Evolutionary conservation across 2,888 invertebrate species (phyloP).

Genomic region (Physocephala rufipes): DNA sequence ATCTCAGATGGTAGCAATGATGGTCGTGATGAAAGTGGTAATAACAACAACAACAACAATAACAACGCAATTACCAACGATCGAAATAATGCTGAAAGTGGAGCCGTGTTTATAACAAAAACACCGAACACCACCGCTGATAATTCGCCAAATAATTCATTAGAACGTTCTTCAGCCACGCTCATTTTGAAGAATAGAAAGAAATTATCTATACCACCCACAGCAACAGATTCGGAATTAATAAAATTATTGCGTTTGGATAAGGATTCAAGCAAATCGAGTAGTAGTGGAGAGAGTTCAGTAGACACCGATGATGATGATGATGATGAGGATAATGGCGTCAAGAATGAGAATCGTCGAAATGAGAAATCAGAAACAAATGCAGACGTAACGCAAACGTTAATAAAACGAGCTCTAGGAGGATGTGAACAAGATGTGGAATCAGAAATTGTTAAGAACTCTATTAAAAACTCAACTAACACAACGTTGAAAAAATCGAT

Average conservation of each 20-base stretch:
- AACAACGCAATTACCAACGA: constrained; percentile 2
- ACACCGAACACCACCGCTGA: constrained; percentile 51
- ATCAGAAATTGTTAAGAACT: neutral
- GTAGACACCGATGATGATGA: constrained; percentile 29
- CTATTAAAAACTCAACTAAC: neutral
- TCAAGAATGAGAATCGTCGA: neutral
- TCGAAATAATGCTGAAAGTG: neutral
- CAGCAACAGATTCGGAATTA: neutral
- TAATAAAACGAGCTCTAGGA: neutral
- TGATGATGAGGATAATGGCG: constrained; percentile 37
- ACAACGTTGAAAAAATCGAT: neutral
- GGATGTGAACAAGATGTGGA: neutral
- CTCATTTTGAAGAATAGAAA: constrained; percentile 54
- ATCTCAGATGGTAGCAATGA: neutral
- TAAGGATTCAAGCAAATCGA: neutral
- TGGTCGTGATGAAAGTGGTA: neutral
- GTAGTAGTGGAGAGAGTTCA: constrained; percentile 15
- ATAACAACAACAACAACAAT: constrained; percentile 12
- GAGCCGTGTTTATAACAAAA: constrained; percentile 27
- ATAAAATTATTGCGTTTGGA: neutral
- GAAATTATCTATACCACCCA: constrained; percentile 27
- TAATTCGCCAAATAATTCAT: constrained; percentile 55
- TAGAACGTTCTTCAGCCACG: constrained; percentile 54
- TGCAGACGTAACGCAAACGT: too few relatives aligned
- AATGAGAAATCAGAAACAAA: neutral